Conservation (phyloP, 2,797 vertebrate genomes). For the Coranthus polyacanthus region DNA sequence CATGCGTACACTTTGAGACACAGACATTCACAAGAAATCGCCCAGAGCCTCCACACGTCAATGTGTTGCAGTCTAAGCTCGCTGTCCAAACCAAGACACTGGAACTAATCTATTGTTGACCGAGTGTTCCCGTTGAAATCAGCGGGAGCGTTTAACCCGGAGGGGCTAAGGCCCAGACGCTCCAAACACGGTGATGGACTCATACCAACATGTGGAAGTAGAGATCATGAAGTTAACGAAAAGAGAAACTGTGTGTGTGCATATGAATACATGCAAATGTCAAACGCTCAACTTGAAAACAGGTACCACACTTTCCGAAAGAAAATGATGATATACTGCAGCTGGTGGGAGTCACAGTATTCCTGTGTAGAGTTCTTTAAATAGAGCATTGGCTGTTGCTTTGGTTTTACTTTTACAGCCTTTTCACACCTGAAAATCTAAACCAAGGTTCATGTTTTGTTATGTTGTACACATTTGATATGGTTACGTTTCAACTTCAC, state of each 20-base stretch:
- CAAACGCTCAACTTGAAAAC: conserved; percentile 3
- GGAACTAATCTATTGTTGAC: conserved; percentile 43
- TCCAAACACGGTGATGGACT: conserved; percentile 8
- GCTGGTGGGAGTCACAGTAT: background rate
- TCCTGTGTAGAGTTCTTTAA: too few relatives aligned
- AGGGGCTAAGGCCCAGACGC: conserved; percentile 3
- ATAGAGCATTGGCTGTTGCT: too few relatives aligned
- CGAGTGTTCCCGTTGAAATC: conserved; percentile 16
- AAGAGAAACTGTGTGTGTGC: conserved; percentile 13
- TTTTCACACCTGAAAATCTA: too few relatives aligned
- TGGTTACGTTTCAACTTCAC: too few relatives aligned
- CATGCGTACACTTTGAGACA: too few relatives aligned
- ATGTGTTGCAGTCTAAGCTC: conserved; percentile 21
- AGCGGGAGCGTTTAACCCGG: conserved; percentile 9
- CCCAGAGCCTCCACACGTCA: conserved; percentile 13
- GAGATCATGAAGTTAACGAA: conserved; percentile 22
- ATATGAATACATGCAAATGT: conserved; percentile 28
- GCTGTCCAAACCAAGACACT: conserved; percentile 21
- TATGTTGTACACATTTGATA: too few relatives aligned
- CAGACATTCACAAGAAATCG: conserved; percentile 28
- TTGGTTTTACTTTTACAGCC: too few relatives aligned
- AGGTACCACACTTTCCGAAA: background rate
- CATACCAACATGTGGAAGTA: conserved; percentile 2
- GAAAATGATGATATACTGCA: conserved; percentile 2
- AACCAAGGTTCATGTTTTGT: too few relatives aligned